phyloP scores from a whole-genome alignment of 2,888 invertebrate genomes.

The Tolmerus cingulatus region DNA sequence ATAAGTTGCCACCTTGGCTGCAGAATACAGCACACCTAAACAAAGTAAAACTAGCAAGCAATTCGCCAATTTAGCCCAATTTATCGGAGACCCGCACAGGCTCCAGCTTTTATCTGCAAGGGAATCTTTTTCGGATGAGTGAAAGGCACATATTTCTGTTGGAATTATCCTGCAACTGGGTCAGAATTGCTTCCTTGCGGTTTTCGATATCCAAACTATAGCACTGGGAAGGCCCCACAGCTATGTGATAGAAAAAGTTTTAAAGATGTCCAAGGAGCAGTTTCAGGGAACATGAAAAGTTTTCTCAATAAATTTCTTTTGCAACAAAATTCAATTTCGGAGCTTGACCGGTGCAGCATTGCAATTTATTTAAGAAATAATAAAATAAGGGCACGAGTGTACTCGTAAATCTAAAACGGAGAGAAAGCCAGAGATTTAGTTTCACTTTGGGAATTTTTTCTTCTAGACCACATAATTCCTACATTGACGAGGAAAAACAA shows the following conservation, averaged over 20 bases:
- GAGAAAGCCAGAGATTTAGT: neutral
- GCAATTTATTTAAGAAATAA: slow-evolving; percentile 25
- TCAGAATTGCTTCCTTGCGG: slow-evolving; percentile 33
- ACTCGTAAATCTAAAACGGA: neutral
- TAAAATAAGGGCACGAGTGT: neutral
- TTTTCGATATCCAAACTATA: slow-evolving; percentile 29
- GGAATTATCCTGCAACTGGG: slow-evolving; percentile 17
- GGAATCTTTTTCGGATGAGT: neutral
- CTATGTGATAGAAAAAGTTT: neutral
- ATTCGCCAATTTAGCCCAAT: slow-evolving; percentile 3
- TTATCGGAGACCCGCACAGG: neutral
- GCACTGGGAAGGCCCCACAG: neutral
- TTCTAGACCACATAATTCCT: neutral
- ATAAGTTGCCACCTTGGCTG: neutral
- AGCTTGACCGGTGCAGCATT: slow-evolving; percentile 11
- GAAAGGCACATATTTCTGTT: slow-evolving; percentile 9
- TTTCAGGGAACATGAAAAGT: slow-evolving; percentile 19
- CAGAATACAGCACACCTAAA: neutral
- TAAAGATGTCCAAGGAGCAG: slow-evolving; percentile 15
- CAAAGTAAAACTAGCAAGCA: neutral
- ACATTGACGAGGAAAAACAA: neutral
- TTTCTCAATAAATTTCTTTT: slow-evolving; percentile 22
- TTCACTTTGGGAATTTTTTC: neutral
- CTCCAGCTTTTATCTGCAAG: neutral
- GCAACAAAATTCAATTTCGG: slow-evolving; percentile 22